Base-by-base conservation (phyloP, 2,797 vertebrate species). In the Catostomus latipinnis region DNA sequence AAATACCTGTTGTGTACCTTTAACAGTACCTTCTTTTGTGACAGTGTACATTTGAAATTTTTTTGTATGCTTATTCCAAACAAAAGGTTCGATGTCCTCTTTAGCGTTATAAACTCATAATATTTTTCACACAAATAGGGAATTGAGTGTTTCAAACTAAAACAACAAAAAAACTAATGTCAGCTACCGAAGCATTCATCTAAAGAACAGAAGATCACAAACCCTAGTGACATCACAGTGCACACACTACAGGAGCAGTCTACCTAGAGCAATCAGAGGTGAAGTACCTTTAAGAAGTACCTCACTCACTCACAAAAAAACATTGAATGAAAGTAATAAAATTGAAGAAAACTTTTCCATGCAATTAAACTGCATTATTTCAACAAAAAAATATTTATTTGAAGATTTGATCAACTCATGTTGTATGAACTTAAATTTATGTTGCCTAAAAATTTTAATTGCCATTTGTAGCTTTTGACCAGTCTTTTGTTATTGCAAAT, bases 161-260 rank as follows among this genome's bases (percentile, higher is more conserved):
- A 71, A 22, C 22, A 22, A 22, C 22, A 22, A 22, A 22, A 22
- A 22, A 22, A 22, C 22, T 22, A 76, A 18, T 14, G 16, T 66
- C 43, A 71, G 16, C 70, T 43, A 18, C 14, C 8, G 9, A 71
- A n/a, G 34, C 69, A 71, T 34, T 46, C 1, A 54, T 18, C 10
- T 49, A 56, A 67, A 67, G 8, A 66, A 48, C 34, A 13, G 34
- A 75, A 66, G 10, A 66, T 56, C 50, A 18, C 46, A 34, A 16
- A 46, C 62, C 6, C 13, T 8, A 58, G 14, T 67, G 62, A 12
- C 52, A 16, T 22, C 22, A 22, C 1, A 22, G 6, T 65, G 53
- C 69, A 70, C 22, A 53, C 48, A 10, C 13, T 61, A 1, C 57
- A 52, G 9, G 12, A 52, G 65, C 65, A 50, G 4, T 7, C 6